These are phyloP conservation scores for Morpho helenor DNA, from an alignment of 2,888 invertebrate genomes.

Conservation along the genomic window DNA sequence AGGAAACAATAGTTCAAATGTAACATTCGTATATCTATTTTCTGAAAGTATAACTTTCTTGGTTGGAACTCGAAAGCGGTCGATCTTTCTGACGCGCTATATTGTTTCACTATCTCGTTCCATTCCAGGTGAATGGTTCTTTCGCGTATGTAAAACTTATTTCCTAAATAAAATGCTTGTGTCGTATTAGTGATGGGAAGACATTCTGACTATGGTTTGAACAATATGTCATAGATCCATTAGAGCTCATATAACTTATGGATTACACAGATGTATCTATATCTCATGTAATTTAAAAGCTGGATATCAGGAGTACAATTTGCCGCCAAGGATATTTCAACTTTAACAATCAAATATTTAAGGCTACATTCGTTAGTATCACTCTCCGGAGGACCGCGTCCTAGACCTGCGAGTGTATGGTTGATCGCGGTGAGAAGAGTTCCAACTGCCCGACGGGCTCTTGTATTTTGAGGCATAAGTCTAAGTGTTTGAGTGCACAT, in stretches of 20 bases:
- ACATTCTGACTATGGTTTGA: slow-evolving; percentile 26
- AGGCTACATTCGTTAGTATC: slow-evolving; percentile 72
- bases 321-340: slow-evolving; percentile 56
- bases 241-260: slow-evolving; percentile 51
- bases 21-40: slow-evolving; percentile 42
- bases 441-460: slow-evolving; percentile 33
- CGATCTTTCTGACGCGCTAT: slow-evolving; percentile 51
- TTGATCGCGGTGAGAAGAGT: slow-evolving; percentile 40
- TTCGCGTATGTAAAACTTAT: slow-evolving; percentile 26
- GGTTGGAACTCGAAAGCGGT: slow-evolving; percentile 50
- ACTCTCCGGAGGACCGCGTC: slow-evolving; percentile 61
- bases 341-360: slow-evolving; percentile 73
- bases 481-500: slow-evolving; percentile 56
- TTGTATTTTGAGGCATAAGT: slow-evolving; percentile 56
- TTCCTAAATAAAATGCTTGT: slow-evolving; percentile 21
- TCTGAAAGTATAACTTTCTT: slow-evolving; percentile 51
- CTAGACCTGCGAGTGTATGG: slow-evolving; percentile 61
- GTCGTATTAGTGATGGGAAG: slow-evolving; percentile 21
- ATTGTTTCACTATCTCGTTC: slow-evolving; percentile 57
- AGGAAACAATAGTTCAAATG: slow-evolving; percentile 28
- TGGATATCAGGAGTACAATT: slow-evolving; percentile 49
- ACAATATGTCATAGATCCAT: slow-evolving; percentile 35
- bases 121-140: slow-evolving; percentile 55
- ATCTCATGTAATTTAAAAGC: slow-evolving; percentile 48
- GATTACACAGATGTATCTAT: slow-evolving; percentile 62